Conservation (phyloP, 2,113 vertebrate species). For the Phalacrocorax pelagicus region DNA sequence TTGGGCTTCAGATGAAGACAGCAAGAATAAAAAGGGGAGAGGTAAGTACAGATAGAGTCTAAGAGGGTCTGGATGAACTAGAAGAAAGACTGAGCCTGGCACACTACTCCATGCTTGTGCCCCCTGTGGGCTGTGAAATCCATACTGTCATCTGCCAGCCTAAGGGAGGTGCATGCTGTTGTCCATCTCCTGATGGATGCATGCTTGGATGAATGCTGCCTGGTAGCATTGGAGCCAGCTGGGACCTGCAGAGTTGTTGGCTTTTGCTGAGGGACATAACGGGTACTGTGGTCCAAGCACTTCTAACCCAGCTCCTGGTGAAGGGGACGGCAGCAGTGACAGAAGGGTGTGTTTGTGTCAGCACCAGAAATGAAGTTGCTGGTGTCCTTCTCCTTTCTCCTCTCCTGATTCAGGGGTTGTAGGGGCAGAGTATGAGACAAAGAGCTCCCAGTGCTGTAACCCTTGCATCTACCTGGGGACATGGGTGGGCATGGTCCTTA, state of each 20-base stretch:
- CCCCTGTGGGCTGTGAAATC: not conserved
- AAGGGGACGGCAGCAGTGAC: not conserved
- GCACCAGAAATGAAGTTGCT: not conserved
- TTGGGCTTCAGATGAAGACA: not conserved
- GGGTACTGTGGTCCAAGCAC: not conserved
- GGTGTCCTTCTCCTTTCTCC: not conserved
- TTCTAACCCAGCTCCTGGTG: not conserved
- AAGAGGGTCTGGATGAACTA: not conserved
- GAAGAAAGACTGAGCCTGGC: not conserved
- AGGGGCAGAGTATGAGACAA: not conserved
- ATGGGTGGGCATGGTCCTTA: not conserved
- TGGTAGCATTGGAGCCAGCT: not conserved
- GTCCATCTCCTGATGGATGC: not conserved
- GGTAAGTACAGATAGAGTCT: not conserved
- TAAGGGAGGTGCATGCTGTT: not conserved
- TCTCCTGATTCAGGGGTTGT: not conserved
- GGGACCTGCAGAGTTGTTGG: not conserved
- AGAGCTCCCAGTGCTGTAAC: not conserved
- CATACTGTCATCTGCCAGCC: not conserved
- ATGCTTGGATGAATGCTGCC: not conserved
- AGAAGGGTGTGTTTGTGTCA: not conserved
- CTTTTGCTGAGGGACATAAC: not conserved
- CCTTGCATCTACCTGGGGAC: not conserved
- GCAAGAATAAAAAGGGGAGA: not conserved
- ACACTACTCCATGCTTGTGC: not conserved